Percentiles rank a stretch among this genome's conserved stretches.
Evolutionary conservation across 1,140 invertebrate genomes (phyloP).

Genomic region (Drosophila nasuta): DNA sequence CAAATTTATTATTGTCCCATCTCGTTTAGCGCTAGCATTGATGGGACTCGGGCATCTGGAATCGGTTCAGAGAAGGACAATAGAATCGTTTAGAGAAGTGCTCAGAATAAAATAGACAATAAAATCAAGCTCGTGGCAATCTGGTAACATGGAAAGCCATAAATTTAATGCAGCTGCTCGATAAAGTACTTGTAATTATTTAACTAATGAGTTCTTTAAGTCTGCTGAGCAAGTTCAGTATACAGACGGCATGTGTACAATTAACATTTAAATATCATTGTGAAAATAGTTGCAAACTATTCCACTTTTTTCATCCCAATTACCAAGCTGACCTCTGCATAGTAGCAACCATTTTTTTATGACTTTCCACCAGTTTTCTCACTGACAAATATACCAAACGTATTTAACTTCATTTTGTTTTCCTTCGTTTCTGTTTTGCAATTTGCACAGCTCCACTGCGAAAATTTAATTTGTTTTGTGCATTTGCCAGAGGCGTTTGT

Average conservation of each 20-base stretch:
- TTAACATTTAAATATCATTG: slow-evolving; percentile 8
- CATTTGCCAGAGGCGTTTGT: slow-evolving; percentile 76
- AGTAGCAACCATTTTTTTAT: neutral
- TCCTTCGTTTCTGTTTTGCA: slow-evolving; percentile 41
- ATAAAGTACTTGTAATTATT: slow-evolving; percentile 48
- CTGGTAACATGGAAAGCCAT: slow-evolving; percentile 61
- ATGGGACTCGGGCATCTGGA: slow-evolving; percentile 41
- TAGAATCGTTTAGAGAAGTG: slow-evolving; percentile 6
- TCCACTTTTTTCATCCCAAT: neutral
- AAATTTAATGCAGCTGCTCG: slow-evolving; percentile 69
- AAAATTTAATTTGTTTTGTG: slow-evolving; percentile 77
- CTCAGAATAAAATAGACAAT: slow-evolving; percentile 51
- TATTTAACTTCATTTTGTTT: slow-evolving; percentile 26
- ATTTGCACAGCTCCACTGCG: slow-evolving; percentile 57
- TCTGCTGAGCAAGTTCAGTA: neutral
- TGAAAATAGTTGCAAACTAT: neutral
- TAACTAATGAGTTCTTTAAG: neutral
- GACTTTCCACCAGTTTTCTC: slow-evolving; percentile 3
- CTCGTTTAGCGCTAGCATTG: neutral
- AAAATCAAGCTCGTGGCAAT: slow-evolving; percentile 72
- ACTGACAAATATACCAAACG: slow-evolving; percentile 1
- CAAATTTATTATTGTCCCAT: slow-evolving; percentile 61
- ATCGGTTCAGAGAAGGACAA: slow-evolving; percentile 33
- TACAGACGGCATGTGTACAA: neutral
- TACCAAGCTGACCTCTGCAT: neutral